phyloP scores from a whole-genome alignment of 2,888 invertebrate species.

The Drosophila anomelani region DNA sequence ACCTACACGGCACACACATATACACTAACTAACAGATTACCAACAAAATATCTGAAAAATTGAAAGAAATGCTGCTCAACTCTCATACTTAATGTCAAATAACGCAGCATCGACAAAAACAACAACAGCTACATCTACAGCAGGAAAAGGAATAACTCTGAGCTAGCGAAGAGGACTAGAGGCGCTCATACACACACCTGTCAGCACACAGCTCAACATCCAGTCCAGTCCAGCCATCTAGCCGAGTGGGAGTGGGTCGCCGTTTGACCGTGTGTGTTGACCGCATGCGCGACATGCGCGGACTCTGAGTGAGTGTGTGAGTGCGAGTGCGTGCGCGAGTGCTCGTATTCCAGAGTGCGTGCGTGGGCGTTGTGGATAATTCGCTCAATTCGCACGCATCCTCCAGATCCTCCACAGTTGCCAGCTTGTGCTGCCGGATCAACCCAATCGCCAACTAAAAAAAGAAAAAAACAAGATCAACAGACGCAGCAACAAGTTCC shows the following conservation, averaged over 20 bases:
- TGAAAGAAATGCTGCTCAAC: slow-evolving; percentile 66
- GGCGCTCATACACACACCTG: slow-evolving; percentile 30
- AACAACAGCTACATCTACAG: slow-evolving; percentile 37
- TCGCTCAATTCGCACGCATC: slow-evolving; percentile 34
- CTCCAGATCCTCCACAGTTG: slow-evolving; percentile 15
- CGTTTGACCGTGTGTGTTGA: slow-evolving; percentile 54
- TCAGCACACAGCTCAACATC: slow-evolving; percentile 12
- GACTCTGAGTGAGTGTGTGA: slow-evolving; percentile 61
- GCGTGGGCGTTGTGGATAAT: slow-evolving; percentile 26
- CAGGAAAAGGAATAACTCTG: slow-evolving; percentile 48
- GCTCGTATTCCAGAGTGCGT: slow-evolving; percentile 25
- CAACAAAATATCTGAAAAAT: slow-evolving; percentile 31
- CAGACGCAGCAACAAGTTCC: slow-evolving; percentile 10
- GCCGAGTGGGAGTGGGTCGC: slow-evolving; percentile 17
- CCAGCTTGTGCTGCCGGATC: slow-evolving; percentile 15
- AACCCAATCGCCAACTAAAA: slow-evolving; percentile 5
- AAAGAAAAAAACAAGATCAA: slow-evolving; percentile 1
- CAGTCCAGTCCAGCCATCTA: slow-evolving; percentile 11
- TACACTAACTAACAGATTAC: slow-evolving; percentile 21
- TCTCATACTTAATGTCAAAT: slow-evolving; percentile 66
- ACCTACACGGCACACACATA: slow-evolving; percentile 43
- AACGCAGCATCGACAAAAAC: slow-evolving; percentile 24
- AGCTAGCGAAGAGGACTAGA: slow-evolving; percentile 43
- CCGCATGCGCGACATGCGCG: slow-evolving; percentile 76
- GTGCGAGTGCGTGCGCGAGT: slow-evolving; percentile 32